Evolutionary conservation across 2,797 vertebrate genomes (phyloP).

Genomic region (Mycteria americana): DNA sequence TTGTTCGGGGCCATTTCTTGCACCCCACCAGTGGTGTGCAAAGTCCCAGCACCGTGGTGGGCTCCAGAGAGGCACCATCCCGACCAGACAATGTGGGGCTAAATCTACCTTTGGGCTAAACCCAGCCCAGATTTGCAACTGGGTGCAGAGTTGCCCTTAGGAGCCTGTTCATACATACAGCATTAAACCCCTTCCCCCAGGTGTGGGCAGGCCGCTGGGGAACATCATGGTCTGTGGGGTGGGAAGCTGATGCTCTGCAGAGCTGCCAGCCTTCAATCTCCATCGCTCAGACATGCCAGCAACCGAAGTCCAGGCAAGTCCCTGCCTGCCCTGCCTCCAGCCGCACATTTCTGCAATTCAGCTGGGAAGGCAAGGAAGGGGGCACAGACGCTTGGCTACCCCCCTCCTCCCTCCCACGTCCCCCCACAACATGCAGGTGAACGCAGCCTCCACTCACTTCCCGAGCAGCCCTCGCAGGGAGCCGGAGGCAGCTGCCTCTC

Average conservation of each 20-base stretch:
- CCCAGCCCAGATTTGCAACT: neutral
- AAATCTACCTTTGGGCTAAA: neutral
- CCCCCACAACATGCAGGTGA: rapidly evolving
- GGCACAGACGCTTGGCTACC: rapidly evolving
- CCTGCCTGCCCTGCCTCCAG: neutral
- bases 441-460: slow-evolving; percentile 65
- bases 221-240: rapidly evolving
- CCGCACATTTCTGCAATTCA: neutral
- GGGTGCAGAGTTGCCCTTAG: neutral
- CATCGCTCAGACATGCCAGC: rapidly evolving
- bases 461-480: slow-evolving; percentile 51
- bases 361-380: neutral
- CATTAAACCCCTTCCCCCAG: neutral
- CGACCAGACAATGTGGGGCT: rapidly evolving
- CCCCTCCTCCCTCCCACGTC: rapidly evolving
- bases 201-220: neutral
- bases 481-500: neutral
- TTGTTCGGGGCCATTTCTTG: neutral
- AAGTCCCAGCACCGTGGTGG: neutral
- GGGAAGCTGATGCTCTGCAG: neutral
- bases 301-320: rapidly evolving
- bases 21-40: neutral
- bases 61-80: neutral
- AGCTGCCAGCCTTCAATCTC: neutral
- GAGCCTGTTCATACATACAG: rapidly evolving